Percentiles rank a stretch among this genome's conserved stretches.
phyloP scores from a whole-genome alignment of 1,140 invertebrate species.

The Drosophila hydei region DNA sequence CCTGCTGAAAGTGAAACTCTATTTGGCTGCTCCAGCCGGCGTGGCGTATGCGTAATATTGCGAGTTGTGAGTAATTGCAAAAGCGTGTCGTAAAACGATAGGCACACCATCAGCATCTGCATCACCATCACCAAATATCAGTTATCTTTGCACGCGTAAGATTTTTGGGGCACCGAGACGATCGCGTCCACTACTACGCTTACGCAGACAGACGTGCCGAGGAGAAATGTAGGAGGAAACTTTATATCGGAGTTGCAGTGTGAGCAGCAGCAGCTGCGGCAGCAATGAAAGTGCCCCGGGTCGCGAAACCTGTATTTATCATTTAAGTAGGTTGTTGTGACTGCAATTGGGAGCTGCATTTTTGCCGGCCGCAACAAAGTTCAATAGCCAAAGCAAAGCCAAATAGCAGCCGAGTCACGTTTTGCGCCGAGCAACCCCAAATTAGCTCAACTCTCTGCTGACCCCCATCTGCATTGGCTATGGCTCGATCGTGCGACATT shows the following conservation, averaged over 20 bases:
- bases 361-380: constrained; percentile 62
- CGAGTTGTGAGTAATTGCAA: constrained; percentile 75
- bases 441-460: constrained; percentile 63
- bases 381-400: constrained; percentile 68
- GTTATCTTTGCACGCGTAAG: constrained; percentile 44
- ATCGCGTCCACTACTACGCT: constrained; percentile 45
- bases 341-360: constrained; percentile 45
- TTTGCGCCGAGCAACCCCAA: constrained; percentile 57
- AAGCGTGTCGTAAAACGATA: constrained; percentile 65
- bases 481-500: constrained; percentile 65
- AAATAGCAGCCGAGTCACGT: constrained; percentile 55
- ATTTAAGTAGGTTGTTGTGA: constrained; percentile 66
- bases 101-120: constrained; percentile 58
- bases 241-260: constrained; percentile 15
- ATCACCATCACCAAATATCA: constrained; percentile 64
- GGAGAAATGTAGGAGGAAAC: background rate
- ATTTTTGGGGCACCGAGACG: constrained; percentile 9
- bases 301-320: constrained; percentile 63
- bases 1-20: constrained; percentile 59
- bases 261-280: constrained; percentile 18
- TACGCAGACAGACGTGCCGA: constrained; percentile 44
- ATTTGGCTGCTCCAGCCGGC: constrained; percentile 45
- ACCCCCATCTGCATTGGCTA: constrained; percentile 52
- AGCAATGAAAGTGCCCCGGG: constrained; percentile 60
- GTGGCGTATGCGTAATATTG: constrained; percentile 73